These are phyloP conservation scores for Lophura nycthemera DNA, from an alignment of 2,113 vertebrate species.

Conservation along the genomic window DNA sequence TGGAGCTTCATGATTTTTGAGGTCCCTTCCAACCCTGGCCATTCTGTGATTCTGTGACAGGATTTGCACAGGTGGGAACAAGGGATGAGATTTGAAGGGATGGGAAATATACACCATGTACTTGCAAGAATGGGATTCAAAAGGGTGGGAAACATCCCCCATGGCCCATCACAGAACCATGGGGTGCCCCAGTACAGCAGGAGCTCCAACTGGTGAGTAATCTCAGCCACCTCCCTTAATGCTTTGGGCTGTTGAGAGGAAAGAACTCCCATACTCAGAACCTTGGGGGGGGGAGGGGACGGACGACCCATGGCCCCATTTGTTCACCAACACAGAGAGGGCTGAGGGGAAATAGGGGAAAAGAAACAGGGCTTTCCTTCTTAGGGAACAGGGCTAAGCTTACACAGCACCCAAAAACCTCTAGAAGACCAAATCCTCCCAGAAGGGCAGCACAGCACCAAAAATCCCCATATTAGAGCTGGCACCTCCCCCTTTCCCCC, in stretches of 20 bases:
- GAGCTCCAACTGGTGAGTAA: neutral
- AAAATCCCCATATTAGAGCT: no score
- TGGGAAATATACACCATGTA: neutral
- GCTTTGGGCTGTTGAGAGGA: neutral
- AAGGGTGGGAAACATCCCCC: neutral
- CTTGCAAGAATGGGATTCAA: neutral
- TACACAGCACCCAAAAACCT: no score
- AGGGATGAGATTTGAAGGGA: neutral
- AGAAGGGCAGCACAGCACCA: no score
- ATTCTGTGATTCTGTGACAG: no score
- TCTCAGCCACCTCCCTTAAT: no score
- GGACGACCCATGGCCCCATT: no score
- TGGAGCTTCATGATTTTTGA: no score
- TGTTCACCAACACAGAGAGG: rapidly evolving
- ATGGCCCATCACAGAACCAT: neutral
- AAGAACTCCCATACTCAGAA: neutral
- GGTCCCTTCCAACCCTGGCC: no score
- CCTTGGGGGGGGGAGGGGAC: rapidly evolving
- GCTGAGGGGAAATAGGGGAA: rapidly evolving
- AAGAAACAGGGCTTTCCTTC: neutral
- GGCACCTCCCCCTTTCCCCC: no score
- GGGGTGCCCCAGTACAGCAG: neutral
- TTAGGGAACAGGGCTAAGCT: rapidly evolving
- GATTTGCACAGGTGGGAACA: neutral
- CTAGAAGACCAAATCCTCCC: no score